Base-by-base conservation (phyloP, 2,888 invertebrate genomes). In the Drosophila paucipuncta region DNA sequence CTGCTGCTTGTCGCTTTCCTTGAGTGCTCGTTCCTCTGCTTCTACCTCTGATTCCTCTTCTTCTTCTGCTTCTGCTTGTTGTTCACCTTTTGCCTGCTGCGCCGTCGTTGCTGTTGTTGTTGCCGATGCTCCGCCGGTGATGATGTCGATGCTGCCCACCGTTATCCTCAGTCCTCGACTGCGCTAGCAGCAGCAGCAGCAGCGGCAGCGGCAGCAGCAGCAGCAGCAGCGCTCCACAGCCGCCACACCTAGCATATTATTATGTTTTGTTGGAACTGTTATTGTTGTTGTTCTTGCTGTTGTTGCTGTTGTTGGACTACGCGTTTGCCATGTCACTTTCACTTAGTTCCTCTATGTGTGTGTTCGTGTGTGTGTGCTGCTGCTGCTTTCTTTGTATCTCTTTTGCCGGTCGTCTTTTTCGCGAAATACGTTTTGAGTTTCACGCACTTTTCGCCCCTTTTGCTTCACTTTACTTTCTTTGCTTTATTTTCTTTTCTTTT, bases 161-260 rank as follows among this genome's bases (percentile, higher is more conserved):
- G 47, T 47, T 43, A 22, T 35, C 52, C n/a, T 50, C 43, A 41
- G 16, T 25, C 16, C 25, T 47, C 16, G 47, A 25, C 47, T 47
- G 25, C 47, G 55, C 49, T 66, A 68, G 71, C 68, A 54, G 64
- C 71, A 66, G 64, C 78, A 64, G 78, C 73, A 59, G 22, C n/a
- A n/a, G n/a, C n/a, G n/a, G n/a, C n/a, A n/a, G n/a, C n/a, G n/a
- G n/a, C 47, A 47, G 43, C 43, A 43, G 43, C 63, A 68, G 69
- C 68, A 54, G 61, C 71, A 66, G 64, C 78, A 64, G 78, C 71
- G 64, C 57, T 53, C 63, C 68, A 61, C 37, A 53, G 59, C 37
- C 55, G 57, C 76, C 70, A 74, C 83, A 82, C 87, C 91, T 86
- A 84, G 64, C 91, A 86, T 90, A 87, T 80, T 47, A 47, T 16